Evolutionary conservation across 2,797 vertebrate genomes (phyloP).

Genomic region (Pantherophis vulpinus): DNA sequence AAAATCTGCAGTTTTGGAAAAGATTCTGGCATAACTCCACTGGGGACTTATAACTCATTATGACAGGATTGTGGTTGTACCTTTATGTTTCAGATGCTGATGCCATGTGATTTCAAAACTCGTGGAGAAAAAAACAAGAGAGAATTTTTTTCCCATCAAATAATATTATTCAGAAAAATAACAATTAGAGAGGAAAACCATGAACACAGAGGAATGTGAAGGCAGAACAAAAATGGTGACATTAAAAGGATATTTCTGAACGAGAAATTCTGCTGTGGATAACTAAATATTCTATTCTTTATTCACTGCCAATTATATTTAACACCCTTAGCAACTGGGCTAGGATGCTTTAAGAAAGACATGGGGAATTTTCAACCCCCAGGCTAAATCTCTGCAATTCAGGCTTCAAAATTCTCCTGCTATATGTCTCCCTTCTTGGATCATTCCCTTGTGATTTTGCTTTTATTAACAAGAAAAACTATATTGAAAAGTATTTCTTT

Average conservation of each 20-base stretch:
- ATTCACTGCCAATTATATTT: not conserved
- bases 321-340: not conserved
- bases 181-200: not conserved
- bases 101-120: constrained; percentile 19
- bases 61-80: not conserved
- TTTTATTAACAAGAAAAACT: not conserved
- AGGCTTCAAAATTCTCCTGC: not conserved
- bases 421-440: not conserved
- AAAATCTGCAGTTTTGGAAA: constrained; percentile 34
- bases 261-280: not conserved
- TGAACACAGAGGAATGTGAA: not conserved
- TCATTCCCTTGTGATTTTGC: not conserved
- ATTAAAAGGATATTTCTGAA: not conserved
- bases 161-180: not conserved
- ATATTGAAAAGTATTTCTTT: not conserved
- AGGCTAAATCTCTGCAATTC: not conserved
- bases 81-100: constrained; percentile 9
- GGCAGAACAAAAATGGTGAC: not conserved
- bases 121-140: constrained; percentile 19
- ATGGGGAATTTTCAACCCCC: not conserved
- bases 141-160: not conserved
- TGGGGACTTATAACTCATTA: constrained; percentile 39
- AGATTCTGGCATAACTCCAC: constrained; percentile 37
- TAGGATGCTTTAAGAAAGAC: not conserved
- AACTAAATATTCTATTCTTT: not conserved